These are phyloP conservation scores for Columba janthina DNA, from an alignment of 2,113 vertebrate species.

Conservation along the genomic window DNA sequence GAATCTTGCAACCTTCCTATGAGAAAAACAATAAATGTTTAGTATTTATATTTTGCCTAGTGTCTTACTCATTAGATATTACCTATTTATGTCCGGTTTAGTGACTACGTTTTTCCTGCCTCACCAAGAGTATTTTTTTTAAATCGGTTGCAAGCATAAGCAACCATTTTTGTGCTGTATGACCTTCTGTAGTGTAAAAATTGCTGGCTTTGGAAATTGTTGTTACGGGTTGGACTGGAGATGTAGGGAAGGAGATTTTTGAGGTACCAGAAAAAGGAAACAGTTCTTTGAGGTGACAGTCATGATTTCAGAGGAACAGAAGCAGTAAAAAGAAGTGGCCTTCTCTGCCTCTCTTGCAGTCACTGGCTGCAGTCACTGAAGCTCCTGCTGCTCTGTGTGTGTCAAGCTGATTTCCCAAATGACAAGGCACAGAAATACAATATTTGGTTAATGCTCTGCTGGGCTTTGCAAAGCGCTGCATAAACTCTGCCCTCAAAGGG, in stretches of 20 bases:
- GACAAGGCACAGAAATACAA: neutral
- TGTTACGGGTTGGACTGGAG: neutral
- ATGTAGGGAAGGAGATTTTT: neutral
- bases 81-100: neutral
- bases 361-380: neutral
- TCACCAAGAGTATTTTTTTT: neutral
- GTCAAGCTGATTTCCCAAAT: neutral
- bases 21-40: constrained; percentile 61
- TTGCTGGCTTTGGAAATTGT: neutral
- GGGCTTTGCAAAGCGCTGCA: rapidly evolving
- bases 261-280: neutral
- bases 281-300: neutral
- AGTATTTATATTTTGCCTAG: constrained; percentile 46
- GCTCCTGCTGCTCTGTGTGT: too few species aligned
- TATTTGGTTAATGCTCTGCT: neutral
- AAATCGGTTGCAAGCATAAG: neutral
- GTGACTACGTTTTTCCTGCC: neutral
- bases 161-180: neutral
- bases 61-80: neutral
- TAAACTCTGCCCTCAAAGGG: neutral
- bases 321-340: neutral
- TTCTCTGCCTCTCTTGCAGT: neutral
- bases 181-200: neutral
- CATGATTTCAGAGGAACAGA: neutral
- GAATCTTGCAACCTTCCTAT: constrained; percentile 29